Conservation (phyloP, 1,140 invertebrate species). For the Platyscapa corneri region DNA sequence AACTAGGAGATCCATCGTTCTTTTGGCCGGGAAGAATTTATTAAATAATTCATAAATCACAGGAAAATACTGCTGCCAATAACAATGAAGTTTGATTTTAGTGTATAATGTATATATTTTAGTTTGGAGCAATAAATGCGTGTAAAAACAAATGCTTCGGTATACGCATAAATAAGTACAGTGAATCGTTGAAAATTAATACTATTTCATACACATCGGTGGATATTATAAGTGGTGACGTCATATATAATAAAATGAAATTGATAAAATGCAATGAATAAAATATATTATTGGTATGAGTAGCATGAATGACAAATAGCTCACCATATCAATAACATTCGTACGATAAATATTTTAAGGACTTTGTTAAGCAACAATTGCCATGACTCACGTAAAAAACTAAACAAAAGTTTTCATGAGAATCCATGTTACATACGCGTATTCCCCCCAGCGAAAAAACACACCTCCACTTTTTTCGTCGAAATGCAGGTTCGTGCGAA, state of each 20-base stretch:
- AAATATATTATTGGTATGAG: too few relatives aligned
- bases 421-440: neutral
- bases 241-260: too few relatives aligned
- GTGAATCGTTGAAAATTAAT: neutral
- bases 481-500: neutral
- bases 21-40: neutral
- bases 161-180: too few relatives aligned
- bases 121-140: neutral
- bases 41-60: conserved; percentile 4
- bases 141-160: neutral
- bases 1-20: neutral
- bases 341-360: neutral
- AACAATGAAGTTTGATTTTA: neutral
- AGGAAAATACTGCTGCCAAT: neutral
- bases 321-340: too few relatives aligned
- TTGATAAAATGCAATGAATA: too few relatives aligned
- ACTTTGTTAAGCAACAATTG: neutral
- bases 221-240: too few relatives aligned
- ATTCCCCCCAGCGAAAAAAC: neutral
- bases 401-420: too few relatives aligned
- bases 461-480: neutral
- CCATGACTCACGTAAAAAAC: neutral
- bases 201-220: too few relatives aligned
- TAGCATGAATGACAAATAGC: too few relatives aligned
- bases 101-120: neutral